phyloP scores from a whole-genome alignment of 2,113 vertebrate species.

The Paracanthobrama guichenoti region DNA sequence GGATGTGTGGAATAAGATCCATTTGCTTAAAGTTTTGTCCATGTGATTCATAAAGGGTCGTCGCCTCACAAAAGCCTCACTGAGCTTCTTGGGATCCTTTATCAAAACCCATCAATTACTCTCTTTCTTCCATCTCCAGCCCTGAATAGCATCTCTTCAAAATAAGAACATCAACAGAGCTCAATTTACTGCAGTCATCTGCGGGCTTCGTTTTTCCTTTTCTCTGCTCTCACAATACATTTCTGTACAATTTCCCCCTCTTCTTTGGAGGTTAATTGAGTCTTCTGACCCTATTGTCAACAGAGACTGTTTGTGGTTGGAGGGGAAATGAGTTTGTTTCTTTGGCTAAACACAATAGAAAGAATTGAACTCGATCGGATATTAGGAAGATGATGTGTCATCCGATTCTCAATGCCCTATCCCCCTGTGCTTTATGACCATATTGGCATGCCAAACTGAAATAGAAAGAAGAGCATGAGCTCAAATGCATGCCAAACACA shows the following conservation, averaged over 20 bases:
- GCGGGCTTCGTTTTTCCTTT: conserved; percentile 42
- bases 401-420: conserved; percentile 23
- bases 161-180: conserved; percentile 44
- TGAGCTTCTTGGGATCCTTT: conserved; percentile 39
- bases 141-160: conserved; percentile 43
- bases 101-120: conserved; percentile 55
- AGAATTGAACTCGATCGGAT: conserved; percentile 43
- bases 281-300: conserved; percentile 67
- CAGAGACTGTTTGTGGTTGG: conserved; percentile 53
- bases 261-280: conserved; percentile 73
- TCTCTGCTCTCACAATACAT: conserved; percentile 48
- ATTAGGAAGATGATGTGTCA: conserved; percentile 41
- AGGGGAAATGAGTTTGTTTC: conserved; percentile 52
- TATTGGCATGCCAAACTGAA: conserved; percentile 28
- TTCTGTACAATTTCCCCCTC: conserved; percentile 51
- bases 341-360: conserved; percentile 54
- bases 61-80: conserved; percentile 44
- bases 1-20: not conserved
- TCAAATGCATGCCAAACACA: not conserved
- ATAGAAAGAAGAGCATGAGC: not conserved
- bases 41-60: conserved; percentile 21
- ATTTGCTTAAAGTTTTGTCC: not conserved
- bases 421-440: conserved; percentile 25
- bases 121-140: conserved; percentile 31
- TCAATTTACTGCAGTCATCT: conserved; percentile 52